Evolutionary conservation across 2,113 vertebrate genomes (phyloP).

Genomic region (Psittacara wagleri): DNA sequence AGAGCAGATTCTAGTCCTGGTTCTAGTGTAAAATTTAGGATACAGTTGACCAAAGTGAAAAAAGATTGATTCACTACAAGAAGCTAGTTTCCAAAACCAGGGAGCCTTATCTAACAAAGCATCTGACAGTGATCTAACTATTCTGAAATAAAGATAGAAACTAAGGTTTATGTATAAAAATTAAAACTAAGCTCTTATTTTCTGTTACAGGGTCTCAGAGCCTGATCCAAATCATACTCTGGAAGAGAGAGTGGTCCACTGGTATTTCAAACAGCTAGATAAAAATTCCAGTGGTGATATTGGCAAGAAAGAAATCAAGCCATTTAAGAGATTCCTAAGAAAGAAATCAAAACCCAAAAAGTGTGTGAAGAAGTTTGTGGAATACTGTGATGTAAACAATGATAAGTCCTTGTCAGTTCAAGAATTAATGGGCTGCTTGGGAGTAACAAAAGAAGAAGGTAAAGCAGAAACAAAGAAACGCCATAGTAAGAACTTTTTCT

Average conservation of each 20-base stretch:
- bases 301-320: slow-evolving; percentile 96
- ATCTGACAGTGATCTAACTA: background rate
- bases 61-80: background rate
- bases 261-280: slow-evolving; percentile 95
- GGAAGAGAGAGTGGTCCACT: slow-evolving; percentile 94
- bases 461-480: slow-evolving; percentile 64
- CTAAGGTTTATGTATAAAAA: background rate
- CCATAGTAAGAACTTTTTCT: slow-evolving; percentile 65
- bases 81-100: background rate
- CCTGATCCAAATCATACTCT: slow-evolving; percentile 95
- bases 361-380: slow-evolving; percentile 96
- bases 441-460: slow-evolving; percentile 89
- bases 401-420: slow-evolving; percentile 90
- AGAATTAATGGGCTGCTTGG: slow-evolving; percentile 94
- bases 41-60: background rate
- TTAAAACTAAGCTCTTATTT: background rate
- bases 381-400: slow-evolving; percentile 92
- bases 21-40: background rate
- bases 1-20: background rate
- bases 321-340: slow-evolving; percentile 92
- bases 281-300: slow-evolving; percentile 93
- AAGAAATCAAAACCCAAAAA: slow-evolving; percentile 98
- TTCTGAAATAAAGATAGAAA: background rate
- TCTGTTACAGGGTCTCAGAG: slow-evolving; percentile 83
- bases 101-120: background rate